Base-by-base conservation (phyloP, 2,797 vertebrate species). In the Hapalemur alaotrensis region DNA sequence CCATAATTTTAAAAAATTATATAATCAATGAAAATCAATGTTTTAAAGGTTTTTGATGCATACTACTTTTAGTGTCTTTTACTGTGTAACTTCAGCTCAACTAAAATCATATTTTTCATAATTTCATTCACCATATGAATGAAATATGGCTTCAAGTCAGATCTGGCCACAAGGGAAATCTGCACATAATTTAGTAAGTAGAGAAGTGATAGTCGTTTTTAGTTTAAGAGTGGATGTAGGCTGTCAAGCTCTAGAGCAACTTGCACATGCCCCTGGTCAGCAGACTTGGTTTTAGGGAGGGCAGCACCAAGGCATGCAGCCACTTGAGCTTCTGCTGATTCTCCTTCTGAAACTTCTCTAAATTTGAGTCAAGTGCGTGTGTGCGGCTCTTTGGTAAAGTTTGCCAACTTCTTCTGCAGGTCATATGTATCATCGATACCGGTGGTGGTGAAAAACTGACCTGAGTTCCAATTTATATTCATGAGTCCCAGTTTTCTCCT, bases 281-380 rank as follows among this genome's bases (percentile, higher is more conserved):
- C 4, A 11, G 48, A 38, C 5, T 79, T 12, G n/a, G 7, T 20
- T 46, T 7, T 2, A 75, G 22, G 13, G 0, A 67, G 35, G 1
- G 23, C 3, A 54, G 4, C 12, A 23, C 3, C 1, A 9, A 32
- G 23, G 9, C 12, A n/a, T 0, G 32, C 2, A 46, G 30, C 0
- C 23, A 7, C 30, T 80, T 46, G 28, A 41, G 23, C 7, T 83
- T 70, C 18, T 14, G 0, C 5, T 38, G 20, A 25, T 38, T 72
- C 13, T 59, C 52, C 9, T 61, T 30, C 32, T 92, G 41, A 3
- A 7, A 22, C 7, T 30, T 59, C 18, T 91, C 20, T 70, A 80
- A 67, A 11, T 28, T 43, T 80, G 30, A 57, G n/a, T n/a, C 46
- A 70, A 28, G 8, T 0, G 0, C 13, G 7, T 0, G 2, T 30